Percentiles rank a stretch among this genome's conserved stretches.
phyloP scores from a whole-genome alignment of 2,888 invertebrate species.

The Andrena minutula region DNA sequence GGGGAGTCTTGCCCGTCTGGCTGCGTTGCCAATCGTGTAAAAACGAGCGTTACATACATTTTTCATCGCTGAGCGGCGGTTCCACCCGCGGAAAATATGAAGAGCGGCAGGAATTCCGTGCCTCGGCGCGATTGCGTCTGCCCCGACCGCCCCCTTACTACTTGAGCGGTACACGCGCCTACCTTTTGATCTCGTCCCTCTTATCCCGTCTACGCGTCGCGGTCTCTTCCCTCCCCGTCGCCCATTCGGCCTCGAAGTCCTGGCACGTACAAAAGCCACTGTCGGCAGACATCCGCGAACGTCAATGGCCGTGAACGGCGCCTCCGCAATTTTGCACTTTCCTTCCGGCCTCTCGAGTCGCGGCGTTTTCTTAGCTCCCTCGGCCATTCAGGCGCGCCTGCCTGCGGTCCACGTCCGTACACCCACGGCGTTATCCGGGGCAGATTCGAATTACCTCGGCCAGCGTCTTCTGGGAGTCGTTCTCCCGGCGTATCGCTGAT shows the following conservation, averaged over 20 bases:
- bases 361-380: background rate
- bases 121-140: constrained; percentile 41
- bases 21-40: constrained; percentile 13
- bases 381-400: background rate
- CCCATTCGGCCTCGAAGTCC: constrained; percentile 31
- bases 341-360: background rate
- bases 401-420: background rate
- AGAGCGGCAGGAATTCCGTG: constrained; percentile 51
- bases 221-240: background rate
- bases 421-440: constrained; percentile 16
- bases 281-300: constrained; percentile 41
- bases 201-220: constrained; percentile 26
- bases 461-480: constrained; percentile 53
- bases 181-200: constrained; percentile 56
- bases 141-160: constrained; percentile 1
- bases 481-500: constrained; percentile 38
- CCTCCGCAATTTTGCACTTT: constrained; percentile 31
- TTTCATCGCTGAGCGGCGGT: constrained; percentile 54
- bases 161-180: constrained; percentile 37
- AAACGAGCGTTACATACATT: constrained; percentile 55
- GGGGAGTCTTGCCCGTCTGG: background rate
- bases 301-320: constrained; percentile 43
- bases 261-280: constrained; percentile 45
- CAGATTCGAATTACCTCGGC: constrained; percentile 43
- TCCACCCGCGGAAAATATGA: constrained; percentile 53